Evolutionary conservation across 2,113 vertebrate genomes (phyloP), one percentile per base, ranked within the genome.

Genomic region (Anguilla japonica): DNA sequence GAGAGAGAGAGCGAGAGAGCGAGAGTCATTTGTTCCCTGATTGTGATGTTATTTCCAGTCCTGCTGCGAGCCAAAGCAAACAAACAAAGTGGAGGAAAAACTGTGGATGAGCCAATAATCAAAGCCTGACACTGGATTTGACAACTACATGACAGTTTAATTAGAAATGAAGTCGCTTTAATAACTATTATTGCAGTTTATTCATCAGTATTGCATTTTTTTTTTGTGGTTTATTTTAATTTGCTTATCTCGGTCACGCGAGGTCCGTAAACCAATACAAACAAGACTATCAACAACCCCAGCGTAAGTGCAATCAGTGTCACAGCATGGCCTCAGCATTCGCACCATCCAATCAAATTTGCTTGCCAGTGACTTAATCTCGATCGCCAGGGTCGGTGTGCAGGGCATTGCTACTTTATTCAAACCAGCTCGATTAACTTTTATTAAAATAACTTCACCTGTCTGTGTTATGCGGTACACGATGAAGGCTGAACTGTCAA

Each of bases 121-220:
- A 80, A 41, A 80, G 79, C 79, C 79, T 11, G 79, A 80, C 15
- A 41, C 39, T 2, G 5, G 15, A 82, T 53, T 20, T 53, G 81
- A 53, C 50, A 34, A n/a, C 34, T 39, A 39, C 71, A 39, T 85
- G n/a, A 57, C 75, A 57, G 11, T 79, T 85, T 80, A 80, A 80
- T 60, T 80, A 60, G 26, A 60, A 80, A 40, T 60, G 50, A 57
- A 40, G 22, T 8, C 2, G 39, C 22, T 20, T 20, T 41, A 57
- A 16, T 20, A 40, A 41, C 43, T 26, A 57, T 39, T 50, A 78
- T 60, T 78, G 15, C 41, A 60, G 20, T 57, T 56, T 50, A 80
- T 40, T 50, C 39, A 39, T 80, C 50, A 81, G 75, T 3, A 41
- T 78, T 20, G n/a, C 40, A 81, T 13, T 15, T 16, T 13, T 29